A percentile compares a stretch with the other conserved stretches of the same genome.
phyloP scores from a whole-genome alignment of 2,797 vertebrate species.

The Cyprinodon diabolis region DNA sequence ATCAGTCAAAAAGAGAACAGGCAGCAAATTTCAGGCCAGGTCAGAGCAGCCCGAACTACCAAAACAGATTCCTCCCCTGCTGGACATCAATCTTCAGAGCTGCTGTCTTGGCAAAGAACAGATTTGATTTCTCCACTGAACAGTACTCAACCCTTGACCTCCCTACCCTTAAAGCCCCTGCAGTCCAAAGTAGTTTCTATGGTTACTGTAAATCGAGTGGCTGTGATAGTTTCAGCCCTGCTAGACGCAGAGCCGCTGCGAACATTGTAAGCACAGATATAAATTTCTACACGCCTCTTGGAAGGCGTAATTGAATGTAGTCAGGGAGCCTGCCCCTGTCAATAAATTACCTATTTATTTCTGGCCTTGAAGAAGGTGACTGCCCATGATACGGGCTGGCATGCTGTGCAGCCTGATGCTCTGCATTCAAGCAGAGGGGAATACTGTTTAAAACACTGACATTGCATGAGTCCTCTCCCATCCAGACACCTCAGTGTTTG shows the following conservation, averaged over 20 bases:
- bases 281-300: slow-evolving; percentile 42
- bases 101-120: slow-evolving; percentile 71
- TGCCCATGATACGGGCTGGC: slow-evolving; percentile 33
- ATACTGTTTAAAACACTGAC: slow-evolving; percentile 51
- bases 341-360: slow-evolving; percentile 68
- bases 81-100: slow-evolving; percentile 73
- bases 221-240: slow-evolving; percentile 40
- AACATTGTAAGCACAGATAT: slow-evolving; percentile 57
- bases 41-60: slow-evolving; percentile 52
- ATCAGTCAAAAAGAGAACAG: slow-evolving; percentile 32
- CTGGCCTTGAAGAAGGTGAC: slow-evolving; percentile 68
- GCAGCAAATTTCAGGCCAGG: slow-evolving; percentile 54
- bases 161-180: slow-evolving; percentile 58
- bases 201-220: slow-evolving; percentile 66
- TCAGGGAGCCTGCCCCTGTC: slow-evolving; percentile 37
- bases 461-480: slow-evolving; percentile 31
- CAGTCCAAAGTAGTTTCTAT: slow-evolving; percentile 73
- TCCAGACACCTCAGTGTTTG: slow-evolving; percentile 5
- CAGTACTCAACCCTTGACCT: slow-evolving; percentile 76
- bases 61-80: slow-evolving; percentile 57
- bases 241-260: slow-evolving; percentile 45
- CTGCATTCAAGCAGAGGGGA: slow-evolving; percentile 22
- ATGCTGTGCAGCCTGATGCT: slow-evolving; percentile 26
- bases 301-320: slow-evolving; percentile 58
- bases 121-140: slow-evolving; percentile 77